Percentiles rank a stretch among this genome's conserved stretches.
phyloP scores from a whole-genome alignment of 2,113 vertebrate species.

The Eurypyga helias region DNA sequence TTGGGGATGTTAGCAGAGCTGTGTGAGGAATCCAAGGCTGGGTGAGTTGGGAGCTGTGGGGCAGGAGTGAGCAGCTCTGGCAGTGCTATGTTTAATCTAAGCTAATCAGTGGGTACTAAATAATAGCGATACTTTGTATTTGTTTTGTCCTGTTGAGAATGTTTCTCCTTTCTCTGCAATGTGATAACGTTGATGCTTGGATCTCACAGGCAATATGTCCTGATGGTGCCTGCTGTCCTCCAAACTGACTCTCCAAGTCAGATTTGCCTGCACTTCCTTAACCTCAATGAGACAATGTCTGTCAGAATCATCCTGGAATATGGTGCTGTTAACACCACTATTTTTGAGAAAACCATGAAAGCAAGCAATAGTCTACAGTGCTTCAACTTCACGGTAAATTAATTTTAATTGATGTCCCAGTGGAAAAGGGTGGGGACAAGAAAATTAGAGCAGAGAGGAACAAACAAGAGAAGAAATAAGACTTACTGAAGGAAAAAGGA shows the following conservation, averaged over 20 bases:
- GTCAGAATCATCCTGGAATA: constrained; percentile 34
- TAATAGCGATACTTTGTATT: background rate
- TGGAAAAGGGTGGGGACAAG: background rate
- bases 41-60: background rate
- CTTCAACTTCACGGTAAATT: constrained; percentile 54
- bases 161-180: background rate
- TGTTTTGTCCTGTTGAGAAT: background rate
- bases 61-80: background rate
- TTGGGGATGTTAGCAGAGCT: background rate
- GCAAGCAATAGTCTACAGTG: constrained; percentile 43
- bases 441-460: background rate
- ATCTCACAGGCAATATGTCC: constrained; percentile 64
- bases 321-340: constrained; percentile 10
- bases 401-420: background rate
- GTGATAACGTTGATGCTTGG: background rate
- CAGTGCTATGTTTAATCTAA: background rate
- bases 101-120: background rate
- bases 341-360: constrained; percentile 29
- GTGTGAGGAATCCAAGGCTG: background rate
- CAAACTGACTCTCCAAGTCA: constrained; percentile 36
- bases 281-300: constrained; percentile 5
- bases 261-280: constrained; percentile 60
- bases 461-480: background rate
- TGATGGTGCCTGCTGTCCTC: constrained; percentile 67
- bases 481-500: background rate